phyloP scores from a whole-genome alignment of 2,888 invertebrate species.

The Hypolimnas misippus region DNA sequence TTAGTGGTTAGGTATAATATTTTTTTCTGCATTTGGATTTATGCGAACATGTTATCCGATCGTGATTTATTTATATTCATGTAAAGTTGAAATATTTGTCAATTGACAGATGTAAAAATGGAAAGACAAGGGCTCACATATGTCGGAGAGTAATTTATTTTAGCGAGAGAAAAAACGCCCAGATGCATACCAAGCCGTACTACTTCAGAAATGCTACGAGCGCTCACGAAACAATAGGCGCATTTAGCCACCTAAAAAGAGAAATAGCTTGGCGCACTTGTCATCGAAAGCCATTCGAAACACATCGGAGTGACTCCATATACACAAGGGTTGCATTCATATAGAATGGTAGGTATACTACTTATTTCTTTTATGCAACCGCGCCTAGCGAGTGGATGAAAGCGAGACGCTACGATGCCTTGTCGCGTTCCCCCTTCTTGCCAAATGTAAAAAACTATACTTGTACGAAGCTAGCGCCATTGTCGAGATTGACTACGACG shows the following conservation, averaged over 20 bases:
- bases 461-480: conserved; percentile 67
- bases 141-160: conserved; percentile 45
- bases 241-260: conserved; percentile 78
- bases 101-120: conserved; percentile 14
- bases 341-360: conserved; percentile 56
- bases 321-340: conserved; percentile 62
- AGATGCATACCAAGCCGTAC: conserved; percentile 48
- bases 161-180: conserved; percentile 44
- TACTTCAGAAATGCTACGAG: conserved; percentile 58
- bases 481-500: conserved; percentile 72
- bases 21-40: no score
- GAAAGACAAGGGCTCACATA: conserved; percentile 55
- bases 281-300: conserved; percentile 81
- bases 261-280: conserved; percentile 73
- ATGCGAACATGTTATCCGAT: no score
- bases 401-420: conserved; percentile 67
- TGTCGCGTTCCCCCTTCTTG: conserved; percentile 71
- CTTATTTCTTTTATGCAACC: conserved; percentile 70
- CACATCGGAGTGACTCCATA: conserved; percentile 69
- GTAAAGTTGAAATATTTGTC: not conserved
- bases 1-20: no score
- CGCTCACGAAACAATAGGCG: conserved; percentile 72
- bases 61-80: no score
- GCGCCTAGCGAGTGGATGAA: conserved; percentile 76
- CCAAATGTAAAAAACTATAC: conserved; percentile 74